Conservation (phyloP, 2,797 vertebrate species). For the Urophycis tenuis region DNA sequence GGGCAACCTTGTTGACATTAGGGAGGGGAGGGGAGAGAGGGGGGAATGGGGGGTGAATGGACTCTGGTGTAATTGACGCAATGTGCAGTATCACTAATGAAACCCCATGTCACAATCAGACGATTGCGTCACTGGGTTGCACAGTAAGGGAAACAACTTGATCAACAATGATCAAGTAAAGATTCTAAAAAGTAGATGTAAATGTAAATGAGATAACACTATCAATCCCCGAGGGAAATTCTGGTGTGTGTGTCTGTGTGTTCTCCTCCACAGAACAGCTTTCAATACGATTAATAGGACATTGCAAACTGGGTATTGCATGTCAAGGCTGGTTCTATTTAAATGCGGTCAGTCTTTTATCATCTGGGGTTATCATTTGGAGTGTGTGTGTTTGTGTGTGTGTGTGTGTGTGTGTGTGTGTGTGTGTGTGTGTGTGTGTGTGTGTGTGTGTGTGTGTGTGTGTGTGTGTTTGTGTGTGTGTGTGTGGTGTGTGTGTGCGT, state of each 20-base stretch:
- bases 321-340: neutral
- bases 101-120: neutral
- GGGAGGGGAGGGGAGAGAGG: neutral
- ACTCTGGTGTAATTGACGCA: neutral
- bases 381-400: neutral
- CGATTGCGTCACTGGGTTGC: neutral
- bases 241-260: neutral
- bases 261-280: neutral
- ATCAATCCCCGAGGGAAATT: neutral
- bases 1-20: neutral
- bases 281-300: neutral
- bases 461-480: neutral
- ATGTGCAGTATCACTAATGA: neutral
- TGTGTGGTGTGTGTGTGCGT: neutral
- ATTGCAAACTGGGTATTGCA: neutral
- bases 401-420: neutral
- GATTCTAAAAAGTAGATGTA: neutral
- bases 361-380: neutral
- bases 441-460: neutral
- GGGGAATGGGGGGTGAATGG: neutral
- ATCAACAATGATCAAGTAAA: neutral
- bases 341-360: neutral
- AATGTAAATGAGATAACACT: neutral
- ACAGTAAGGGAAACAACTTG: neutral
- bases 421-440: neutral